A percentile compares a stretch with the other conserved stretches of the same genome.
Evolutionary conservation across 37 sponge, comb jelly and placozoan species (phyloP).

Genomic region (Tethya wilhelma): DNA sequence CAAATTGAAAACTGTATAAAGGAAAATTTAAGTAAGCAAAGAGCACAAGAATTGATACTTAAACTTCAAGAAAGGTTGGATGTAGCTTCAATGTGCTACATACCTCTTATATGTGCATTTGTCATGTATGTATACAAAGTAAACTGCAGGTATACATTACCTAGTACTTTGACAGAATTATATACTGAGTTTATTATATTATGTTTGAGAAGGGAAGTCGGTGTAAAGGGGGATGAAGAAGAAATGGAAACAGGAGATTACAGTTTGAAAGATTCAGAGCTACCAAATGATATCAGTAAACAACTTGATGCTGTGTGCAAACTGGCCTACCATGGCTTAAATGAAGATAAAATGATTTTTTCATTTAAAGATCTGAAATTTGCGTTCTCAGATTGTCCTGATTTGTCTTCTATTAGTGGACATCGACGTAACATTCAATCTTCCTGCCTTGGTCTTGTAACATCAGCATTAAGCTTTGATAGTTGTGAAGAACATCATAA

Average conservation of each 20-base stretch:
- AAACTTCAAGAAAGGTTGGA: not conserved
- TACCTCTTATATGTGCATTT: not conserved
- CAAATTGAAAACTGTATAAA: not conserved
- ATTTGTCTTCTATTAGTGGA: not conserved
- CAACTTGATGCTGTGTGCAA: not conserved
- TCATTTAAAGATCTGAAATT: not conserved
- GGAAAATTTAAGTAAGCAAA: not conserved
- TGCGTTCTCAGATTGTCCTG: not conserved
- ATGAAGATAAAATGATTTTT: conserved; percentile 15
- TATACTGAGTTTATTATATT: not conserved
- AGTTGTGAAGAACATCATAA: not conserved
- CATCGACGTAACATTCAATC: no score
- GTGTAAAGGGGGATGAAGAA: no score
- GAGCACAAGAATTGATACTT: not conserved
- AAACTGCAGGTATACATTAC: not conserved
- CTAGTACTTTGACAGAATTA: conserved; percentile 2
- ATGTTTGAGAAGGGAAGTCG: not conserved
- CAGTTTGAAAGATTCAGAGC: no score
- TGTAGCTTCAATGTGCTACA: conserved; percentile 6
- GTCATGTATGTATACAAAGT: not conserved
- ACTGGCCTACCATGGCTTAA: conserved; percentile 1
- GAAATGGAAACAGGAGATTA: no score
- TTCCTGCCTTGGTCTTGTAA: not conserved
- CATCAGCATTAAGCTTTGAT: not conserved
- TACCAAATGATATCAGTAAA: not conserved